Percentiles rank a stretch among this genome's conserved stretches.
Evolutionary conservation across 2,888 invertebrate species (phyloP).

Genomic region (Pyrochroa serraticornis): DNA sequence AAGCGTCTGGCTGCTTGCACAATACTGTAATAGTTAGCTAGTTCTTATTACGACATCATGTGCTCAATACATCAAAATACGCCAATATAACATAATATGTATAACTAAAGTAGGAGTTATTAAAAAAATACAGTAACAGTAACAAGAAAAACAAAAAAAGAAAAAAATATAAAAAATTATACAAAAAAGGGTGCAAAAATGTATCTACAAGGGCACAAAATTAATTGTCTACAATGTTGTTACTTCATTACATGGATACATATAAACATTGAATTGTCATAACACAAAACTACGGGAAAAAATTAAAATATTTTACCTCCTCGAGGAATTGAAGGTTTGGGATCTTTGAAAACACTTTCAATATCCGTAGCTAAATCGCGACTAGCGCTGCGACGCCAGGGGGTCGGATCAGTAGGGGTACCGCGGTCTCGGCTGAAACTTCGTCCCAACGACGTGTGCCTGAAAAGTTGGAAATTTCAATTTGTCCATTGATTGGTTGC

Average conservation of each 20-base stretch:
- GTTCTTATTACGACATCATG: constrained; percentile 12
- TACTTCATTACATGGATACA: constrained; percentile 22
- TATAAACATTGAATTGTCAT: constrained; percentile 21
- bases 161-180: constrained; percentile 17
- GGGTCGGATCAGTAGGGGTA: constrained; percentile 44
- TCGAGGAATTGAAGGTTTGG: constrained; percentile 67
- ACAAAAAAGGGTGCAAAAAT: constrained; percentile 35
- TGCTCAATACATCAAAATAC: constrained; percentile 42
- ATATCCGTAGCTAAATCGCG: constrained; percentile 75
- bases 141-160: constrained; percentile 32
- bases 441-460: constrained; percentile 57
- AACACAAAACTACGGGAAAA: constrained; percentile 33
- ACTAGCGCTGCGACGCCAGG: constrained; percentile 68
- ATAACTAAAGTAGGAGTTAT: constrained; percentile 31
- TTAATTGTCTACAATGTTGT: constrained; percentile 7
- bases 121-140: constrained; percentile 31
- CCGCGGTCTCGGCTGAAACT: constrained; percentile 54
- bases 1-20: constrained; percentile 17
- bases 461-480: constrained; percentile 35
- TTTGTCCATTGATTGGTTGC: background rate
- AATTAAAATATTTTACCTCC: constrained; percentile 67
- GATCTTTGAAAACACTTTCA: constrained; percentile 73
- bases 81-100: constrained; percentile 31
- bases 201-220: constrained; percentile 37
- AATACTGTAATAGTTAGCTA: constrained; percentile 26